phyloP scores from a whole-genome alignment of 2,888 invertebrate species.

The Antheraea assamensis region DNA sequence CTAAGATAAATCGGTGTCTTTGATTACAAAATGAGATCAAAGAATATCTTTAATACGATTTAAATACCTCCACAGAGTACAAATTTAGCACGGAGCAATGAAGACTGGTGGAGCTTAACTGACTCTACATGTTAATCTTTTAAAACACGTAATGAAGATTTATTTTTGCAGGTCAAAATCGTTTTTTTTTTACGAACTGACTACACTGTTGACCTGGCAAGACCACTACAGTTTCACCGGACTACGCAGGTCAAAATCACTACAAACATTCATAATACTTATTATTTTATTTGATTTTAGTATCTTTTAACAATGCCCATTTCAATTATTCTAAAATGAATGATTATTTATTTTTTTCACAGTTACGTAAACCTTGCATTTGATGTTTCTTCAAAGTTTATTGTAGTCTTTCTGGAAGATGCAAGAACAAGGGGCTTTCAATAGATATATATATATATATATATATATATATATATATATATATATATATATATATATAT shows the following conservation, averaged over 20 bases:
- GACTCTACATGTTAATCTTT: conserved; percentile 8
- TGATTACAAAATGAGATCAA: background rate
- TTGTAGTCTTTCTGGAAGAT: background rate
- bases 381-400: background rate
- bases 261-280: background rate
- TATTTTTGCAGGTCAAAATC: background rate
- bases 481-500: no score
- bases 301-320: no score
- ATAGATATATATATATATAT: no score
- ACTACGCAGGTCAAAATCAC: background rate
- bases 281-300: background rate
- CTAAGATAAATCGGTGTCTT: background rate
- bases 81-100: background rate
- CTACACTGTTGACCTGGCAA: no score
- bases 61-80: background rate
- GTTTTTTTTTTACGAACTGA: no score
- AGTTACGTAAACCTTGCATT: background rate
- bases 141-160: background rate
- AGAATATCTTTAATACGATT: background rate
- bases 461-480: no score
- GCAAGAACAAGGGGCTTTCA: background rate
- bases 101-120: conserved; percentile 1
- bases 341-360: no score
- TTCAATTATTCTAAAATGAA: no score
- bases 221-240: no score